Percentiles rank a stretch among this genome's conserved stretches.
phyloP scores from a whole-genome alignment of 2,113 vertebrate genomes.

The Callipepla squamata region DNA sequence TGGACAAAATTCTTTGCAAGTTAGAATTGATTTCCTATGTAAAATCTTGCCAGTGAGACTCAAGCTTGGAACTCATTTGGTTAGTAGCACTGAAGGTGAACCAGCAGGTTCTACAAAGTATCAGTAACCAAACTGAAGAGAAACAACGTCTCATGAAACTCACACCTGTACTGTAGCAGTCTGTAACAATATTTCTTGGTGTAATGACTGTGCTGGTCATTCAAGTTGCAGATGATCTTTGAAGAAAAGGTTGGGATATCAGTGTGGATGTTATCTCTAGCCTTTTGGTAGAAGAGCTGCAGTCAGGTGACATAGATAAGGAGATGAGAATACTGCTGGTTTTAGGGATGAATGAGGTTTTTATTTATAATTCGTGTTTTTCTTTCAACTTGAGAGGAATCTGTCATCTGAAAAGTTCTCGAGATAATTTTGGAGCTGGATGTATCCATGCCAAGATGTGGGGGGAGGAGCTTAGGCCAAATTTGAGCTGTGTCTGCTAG shows the following conservation, averaged over 20 bases:
- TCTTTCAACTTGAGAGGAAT: not conserved
- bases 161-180: not conserved
- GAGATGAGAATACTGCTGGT: not conserved
- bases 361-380: constrained; percentile 7
- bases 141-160: not conserved
- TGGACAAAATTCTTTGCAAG: not conserved
- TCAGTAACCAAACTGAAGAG: not conserved
- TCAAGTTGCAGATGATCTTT: not conserved
- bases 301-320: not conserved
- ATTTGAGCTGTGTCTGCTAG: not conserved
- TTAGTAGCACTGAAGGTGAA: not conserved
- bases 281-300: not conserved
- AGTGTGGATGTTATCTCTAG: not conserved
- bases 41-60: not conserved
- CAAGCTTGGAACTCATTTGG: not conserved
- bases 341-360: not conserved
- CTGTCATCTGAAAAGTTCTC: not conserved
- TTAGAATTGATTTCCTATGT: not conserved
- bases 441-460: not conserved
- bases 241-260: not conserved
- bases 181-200: not conserved
- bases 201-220: not conserved
- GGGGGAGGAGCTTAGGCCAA: not conserved
- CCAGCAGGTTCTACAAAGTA: not conserved
- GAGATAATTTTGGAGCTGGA: not conserved